Conservation (phyloP, 2,888 invertebrate genomes). For the Abscondita cerata region DNA sequence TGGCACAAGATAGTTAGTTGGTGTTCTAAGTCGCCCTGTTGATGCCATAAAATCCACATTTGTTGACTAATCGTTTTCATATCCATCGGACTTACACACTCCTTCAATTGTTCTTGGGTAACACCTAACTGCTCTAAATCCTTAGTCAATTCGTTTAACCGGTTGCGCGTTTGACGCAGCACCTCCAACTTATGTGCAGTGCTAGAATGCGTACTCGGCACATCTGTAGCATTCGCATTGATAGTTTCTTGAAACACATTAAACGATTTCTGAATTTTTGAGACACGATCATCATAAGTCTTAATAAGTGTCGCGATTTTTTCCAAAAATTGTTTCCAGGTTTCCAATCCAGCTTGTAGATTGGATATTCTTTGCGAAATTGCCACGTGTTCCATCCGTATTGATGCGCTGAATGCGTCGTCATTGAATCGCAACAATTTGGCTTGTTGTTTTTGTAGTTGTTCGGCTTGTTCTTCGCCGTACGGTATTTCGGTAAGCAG, state of each 20-base stretch:
- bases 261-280: constrained; percentile 67
- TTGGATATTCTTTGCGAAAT: constrained; percentile 80
- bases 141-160: constrained; percentile 64
- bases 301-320: constrained; percentile 70
- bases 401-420: constrained; percentile 77
- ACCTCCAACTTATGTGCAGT: constrained; percentile 70
- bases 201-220: constrained; percentile 66
- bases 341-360: constrained; percentile 78
- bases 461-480: constrained; percentile 71
- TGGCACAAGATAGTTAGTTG: constrained; percentile 76
- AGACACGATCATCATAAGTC: constrained; percentile 69
- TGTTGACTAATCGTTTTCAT: constrained; percentile 81
- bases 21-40: constrained; percentile 81
- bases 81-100: constrained; percentile 84
- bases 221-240: constrained; percentile 62
- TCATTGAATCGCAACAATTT: constrained; percentile 75
- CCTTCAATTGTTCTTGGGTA: constrained; percentile 82
- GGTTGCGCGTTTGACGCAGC: constrained; percentile 67
- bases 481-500: constrained; percentile 72
- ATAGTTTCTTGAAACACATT: constrained; percentile 70
- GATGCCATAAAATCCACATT: constrained; percentile 79
- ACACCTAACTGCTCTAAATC: constrained; percentile 76
- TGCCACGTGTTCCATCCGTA: constrained; percentile 82
- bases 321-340: constrained; percentile 79
- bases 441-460: constrained; percentile 70